Base-by-base conservation (phyloP, 2,797 vertebrate genomes). In the Lagodon rhomboides region DNA sequence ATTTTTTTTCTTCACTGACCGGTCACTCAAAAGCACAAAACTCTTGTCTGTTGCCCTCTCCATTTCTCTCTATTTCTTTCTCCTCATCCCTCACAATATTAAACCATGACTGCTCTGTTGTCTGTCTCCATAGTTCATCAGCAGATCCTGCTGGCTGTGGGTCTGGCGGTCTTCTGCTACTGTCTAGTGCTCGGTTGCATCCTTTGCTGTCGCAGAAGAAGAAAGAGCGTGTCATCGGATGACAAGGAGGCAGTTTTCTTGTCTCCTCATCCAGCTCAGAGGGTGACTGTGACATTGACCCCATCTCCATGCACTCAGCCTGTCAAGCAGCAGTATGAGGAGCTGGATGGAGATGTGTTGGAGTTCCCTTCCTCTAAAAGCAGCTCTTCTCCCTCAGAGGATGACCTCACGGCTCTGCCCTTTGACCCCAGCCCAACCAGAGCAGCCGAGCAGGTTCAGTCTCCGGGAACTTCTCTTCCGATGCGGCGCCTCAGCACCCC, bases 71-170 rank as follows among this genome's bases (percentile, higher is more conserved):
- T 7, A 10, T 64, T 15, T 65, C 49, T 50, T 18, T 41, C 12
- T 73, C 34, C 22, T 25, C 27, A 68, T 72, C 13, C 23, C 30
- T 50, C 38, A n/a, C n/a, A 22, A 22, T 38, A n/a, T 72, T 43
- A 79, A 75, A 10, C 46, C 3, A 8, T 76, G 27, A 55, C 62
- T 2, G 10, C 63, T 41, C 46, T 83, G 68, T 62, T 75, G 50
- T 74, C 50, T 68, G 50, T 84, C 44, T 74, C 46, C 63, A 44
- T 23, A 97, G 96, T 93, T 62, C 93, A 95, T 82, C 84, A 95
- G 77, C 96, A 96, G 94, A 92, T 95, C 54, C 89, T 96, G 73
- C 90, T 96, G 79, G 96, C 95, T 3, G 94, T 95, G 38, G 95
- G 94, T 44, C 89, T 96, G 79, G 95, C 95, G 3, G 81, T 96